Conservation (phyloP, 2,888 invertebrate species). For the Macrophya annulata region DNA sequence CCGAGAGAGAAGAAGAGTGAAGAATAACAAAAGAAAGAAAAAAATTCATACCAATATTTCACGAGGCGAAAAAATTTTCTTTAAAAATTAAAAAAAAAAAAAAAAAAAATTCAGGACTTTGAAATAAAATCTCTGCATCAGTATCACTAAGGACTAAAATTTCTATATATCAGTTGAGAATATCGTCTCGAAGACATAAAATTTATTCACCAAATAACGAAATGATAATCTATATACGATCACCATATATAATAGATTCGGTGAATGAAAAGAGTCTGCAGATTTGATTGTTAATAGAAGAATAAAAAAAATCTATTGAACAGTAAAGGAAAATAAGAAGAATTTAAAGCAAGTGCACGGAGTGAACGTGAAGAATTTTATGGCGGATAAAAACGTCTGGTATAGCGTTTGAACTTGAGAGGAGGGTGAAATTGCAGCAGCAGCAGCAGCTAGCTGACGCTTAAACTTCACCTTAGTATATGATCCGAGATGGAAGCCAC, state of each 20-base stretch:
- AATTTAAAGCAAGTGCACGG: background rate
- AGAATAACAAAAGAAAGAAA: background rate
- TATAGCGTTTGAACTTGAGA: slow-evolving; percentile 16
- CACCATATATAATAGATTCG: background rate
- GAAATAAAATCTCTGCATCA: background rate
- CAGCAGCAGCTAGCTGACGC: background rate
- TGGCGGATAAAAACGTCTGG: background rate
- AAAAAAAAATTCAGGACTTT: background rate
- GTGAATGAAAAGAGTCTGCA: background rate
- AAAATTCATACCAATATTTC: slow-evolving; percentile 2
- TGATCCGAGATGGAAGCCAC: background rate
- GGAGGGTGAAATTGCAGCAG: background rate
- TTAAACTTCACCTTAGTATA: background rate
- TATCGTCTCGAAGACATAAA: no score
- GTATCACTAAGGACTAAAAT: no score
- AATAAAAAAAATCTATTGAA: background rate
- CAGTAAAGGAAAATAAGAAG: background rate
- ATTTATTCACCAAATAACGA: no score
- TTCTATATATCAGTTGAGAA: no score
- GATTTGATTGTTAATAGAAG: background rate
- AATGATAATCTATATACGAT: no score
- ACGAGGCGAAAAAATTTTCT: background rate
- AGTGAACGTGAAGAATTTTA: background rate
- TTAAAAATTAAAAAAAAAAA: background rate
- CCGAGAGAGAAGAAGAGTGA: background rate